phyloP scores from a whole-genome alignment of 2,888 invertebrate genomes.

The Deroplatys truncata region DNA sequence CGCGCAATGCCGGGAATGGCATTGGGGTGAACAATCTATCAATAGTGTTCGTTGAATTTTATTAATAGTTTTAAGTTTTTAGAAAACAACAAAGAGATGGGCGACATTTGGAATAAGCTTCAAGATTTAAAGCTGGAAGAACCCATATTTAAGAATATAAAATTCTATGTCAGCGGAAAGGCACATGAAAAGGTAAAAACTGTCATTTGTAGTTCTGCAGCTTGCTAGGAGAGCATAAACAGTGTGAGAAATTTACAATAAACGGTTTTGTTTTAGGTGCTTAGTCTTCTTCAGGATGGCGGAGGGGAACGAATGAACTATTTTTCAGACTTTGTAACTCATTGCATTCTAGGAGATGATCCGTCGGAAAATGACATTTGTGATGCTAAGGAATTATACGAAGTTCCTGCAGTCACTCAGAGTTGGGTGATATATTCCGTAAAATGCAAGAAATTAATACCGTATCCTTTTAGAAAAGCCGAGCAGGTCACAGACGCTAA shows the following conservation, averaged over 20 bases:
- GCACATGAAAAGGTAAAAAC: conserved; percentile 62
- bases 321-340: conserved; percentile 88
- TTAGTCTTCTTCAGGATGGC: conserved; percentile 73
- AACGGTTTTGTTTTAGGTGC: conserved; percentile 56
- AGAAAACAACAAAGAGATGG: not conserved
- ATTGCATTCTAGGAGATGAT: conserved; percentile 83
- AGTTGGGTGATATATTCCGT: conserved; percentile 73
- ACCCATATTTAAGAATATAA: conserved; percentile 76
- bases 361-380: conserved; percentile 81
- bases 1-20: not conserved
- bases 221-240: no score
- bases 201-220: not conserved
- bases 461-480: conserved; percentile 49
- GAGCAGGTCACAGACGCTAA: not conserved
- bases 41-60: not conserved
- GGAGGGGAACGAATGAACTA: conserved; percentile 86
- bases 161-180: conserved; percentile 78
- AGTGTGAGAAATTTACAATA: not conserved
- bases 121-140: conserved; percentile 43
- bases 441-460: conserved; percentile 54
- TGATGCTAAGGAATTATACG: conserved; percentile 90
- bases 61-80: not conserved
- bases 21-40: not conserved
- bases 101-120: not conserved
- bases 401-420: conserved; percentile 83